Percentiles rank a stretch among this genome's conserved stretches.
phyloP scores from a whole-genome alignment of 2,113 vertebrate species.

The Casuarius casuarius region DNA sequence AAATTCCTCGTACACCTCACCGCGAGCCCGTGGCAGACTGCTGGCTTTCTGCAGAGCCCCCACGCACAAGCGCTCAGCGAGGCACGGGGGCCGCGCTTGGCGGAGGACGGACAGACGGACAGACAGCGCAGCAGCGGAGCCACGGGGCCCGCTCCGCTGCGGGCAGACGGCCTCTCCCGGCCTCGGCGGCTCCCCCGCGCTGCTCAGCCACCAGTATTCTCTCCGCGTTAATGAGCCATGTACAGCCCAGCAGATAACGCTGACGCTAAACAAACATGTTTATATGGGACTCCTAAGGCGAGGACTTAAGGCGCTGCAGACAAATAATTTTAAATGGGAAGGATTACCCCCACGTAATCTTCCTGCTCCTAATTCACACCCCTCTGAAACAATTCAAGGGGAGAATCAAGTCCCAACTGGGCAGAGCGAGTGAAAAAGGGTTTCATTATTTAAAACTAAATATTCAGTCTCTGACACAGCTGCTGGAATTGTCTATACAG shows the following conservation, averaged over 20 bases:
- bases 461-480: not conserved
- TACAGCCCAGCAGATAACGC: slow-evolving; percentile 44
- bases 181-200: slow-evolving; percentile 51
- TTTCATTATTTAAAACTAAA: not conserved
- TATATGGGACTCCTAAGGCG: slow-evolving; percentile 1
- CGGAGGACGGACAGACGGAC: no score
- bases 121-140: slow-evolving; percentile 7
- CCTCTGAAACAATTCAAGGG: slow-evolving; percentile 10
- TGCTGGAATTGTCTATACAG: not conserved
- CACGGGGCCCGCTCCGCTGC: slow-evolving; percentile 57
- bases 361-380: slow-evolving; percentile 3
- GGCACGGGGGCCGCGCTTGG: no score
- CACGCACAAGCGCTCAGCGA: not conserved
- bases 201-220: slow-evolving; percentile 61
- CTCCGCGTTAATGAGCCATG: slow-evolving; percentile 62
- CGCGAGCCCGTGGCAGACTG: not conserved
- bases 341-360: not conserved
- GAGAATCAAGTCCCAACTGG: not conserved
- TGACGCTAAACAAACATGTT: slow-evolving; percentile 62
- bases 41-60: slow-evolving; percentile 10
- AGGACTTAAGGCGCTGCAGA: slow-evolving; percentile 17
- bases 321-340: slow-evolving; percentile 40
- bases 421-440: not conserved
- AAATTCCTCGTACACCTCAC: not conserved
- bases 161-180: slow-evolving; percentile 54